Conservation (phyloP, 2,888 invertebrate genomes). For the Agriopis aurantiaria region DNA sequence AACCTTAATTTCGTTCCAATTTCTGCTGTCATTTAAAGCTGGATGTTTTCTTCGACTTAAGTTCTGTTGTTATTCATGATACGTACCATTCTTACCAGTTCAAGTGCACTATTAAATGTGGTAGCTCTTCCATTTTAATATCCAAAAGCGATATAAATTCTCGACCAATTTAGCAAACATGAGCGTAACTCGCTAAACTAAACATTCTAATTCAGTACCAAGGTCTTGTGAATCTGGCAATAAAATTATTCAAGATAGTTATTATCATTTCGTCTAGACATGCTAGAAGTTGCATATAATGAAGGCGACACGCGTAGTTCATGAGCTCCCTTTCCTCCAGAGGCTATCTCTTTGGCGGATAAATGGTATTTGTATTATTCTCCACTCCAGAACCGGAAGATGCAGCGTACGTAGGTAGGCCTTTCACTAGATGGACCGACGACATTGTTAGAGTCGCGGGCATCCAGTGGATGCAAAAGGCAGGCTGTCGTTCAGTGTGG, state of each 20-base stretch:
- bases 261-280: slow-evolving; percentile 44
- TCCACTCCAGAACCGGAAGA: too few species aligned
- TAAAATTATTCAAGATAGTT: slow-evolving; percentile 49
- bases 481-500: too few species aligned
- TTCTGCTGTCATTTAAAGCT: background rate
- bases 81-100: slow-evolving; percentile 3
- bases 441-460: too few species aligned
- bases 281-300: slow-evolving; percentile 29
- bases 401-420: too few species aligned
- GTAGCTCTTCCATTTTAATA: slow-evolving; percentile 11
- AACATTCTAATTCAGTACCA: slow-evolving; percentile 39
- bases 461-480: too few species aligned
- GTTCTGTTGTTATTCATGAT: background rate
- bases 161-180: slow-evolving; percentile 40
- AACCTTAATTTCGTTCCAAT: too few species aligned
- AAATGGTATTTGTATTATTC: too few species aligned
- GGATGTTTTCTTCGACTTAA: background rate
- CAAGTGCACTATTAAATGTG: slow-evolving; percentile 3
- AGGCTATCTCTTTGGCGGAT: too few species aligned
- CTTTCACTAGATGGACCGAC: too few species aligned
- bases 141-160: slow-evolving; percentile 24
- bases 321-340: too few species aligned
- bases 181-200: slow-evolving; percentile 46
- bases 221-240: slow-evolving; percentile 35
- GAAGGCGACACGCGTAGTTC: slow-evolving; percentile 10